Evolutionary conservation across 2,888 invertebrate species (phyloP), one percentile per base, ranked within the genome.

Genomic region (Leptopterna dolabrata): DNA sequence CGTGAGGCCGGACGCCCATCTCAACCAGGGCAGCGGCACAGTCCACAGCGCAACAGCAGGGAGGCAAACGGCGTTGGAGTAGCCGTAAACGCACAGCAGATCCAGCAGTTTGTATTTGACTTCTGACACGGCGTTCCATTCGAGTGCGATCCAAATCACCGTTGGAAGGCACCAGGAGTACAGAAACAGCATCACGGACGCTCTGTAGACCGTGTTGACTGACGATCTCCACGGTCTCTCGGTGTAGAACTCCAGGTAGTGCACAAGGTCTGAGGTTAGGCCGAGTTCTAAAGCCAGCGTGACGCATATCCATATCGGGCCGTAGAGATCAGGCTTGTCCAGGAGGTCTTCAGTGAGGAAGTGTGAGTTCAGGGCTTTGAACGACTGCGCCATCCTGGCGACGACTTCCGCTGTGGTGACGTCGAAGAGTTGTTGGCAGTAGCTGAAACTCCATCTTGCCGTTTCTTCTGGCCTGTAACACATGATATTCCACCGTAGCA

Each of bases 151-250:
- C 51, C 85, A 85, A 4, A 85, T 45, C n/a, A 45, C 14, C 0
- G 85, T 45, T 6, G 85, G 85, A 16, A 85, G 76, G 16, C 85
- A 85, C 78, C 85, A 85, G 14, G 29, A 71, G 45, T 73, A 85
- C 29, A 85, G 73, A 30, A 85, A 85, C 3, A 85, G 27, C 73
- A 85, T 43, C 24, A 85, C 41, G 7, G 45, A 43, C 3, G 45
- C 29, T 19, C 24, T 41, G 36, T 85, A 76, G 14, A 43, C 3
- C 4, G 73, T 85, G 24, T 29, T 30, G 30, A 85, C 27, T 0
- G 47, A 27, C 27, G 30, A 16, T 16, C 83, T 29, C 83, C 83
- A 83, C 14, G 30, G 24, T n/a, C 70, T 19, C 1, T 2, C 41
- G 9, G n/a, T 16, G 30, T 13, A 6, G 1, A 41, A 24, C 6